A percentile compares a stretch with the other conserved stretches of the same genome.
Evolutionary conservation across 2,797 vertebrate species (phyloP).

Genomic region (Thamnophis elegans): DNA sequence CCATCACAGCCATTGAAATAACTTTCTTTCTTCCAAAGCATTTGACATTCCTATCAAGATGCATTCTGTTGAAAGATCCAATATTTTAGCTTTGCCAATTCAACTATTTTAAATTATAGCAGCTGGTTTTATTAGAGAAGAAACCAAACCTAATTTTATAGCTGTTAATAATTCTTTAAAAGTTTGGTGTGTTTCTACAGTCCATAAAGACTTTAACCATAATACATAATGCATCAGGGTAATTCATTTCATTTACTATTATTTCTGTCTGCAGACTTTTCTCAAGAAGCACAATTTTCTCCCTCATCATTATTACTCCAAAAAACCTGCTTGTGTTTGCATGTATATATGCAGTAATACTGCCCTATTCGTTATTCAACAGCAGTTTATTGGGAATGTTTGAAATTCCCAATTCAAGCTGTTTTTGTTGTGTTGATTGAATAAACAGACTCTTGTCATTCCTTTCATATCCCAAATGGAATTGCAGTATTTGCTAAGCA

Average conservation of each 20-base stretch:
- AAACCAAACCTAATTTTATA: conserved; percentile 1
- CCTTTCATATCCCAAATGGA: neutral
- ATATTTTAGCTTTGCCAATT: neutral
- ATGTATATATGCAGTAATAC: neutral
- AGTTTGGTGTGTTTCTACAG: conserved; percentile 10
- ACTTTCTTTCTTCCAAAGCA: neutral
- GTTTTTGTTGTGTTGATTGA: conserved; percentile 1
- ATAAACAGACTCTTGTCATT: neutral
- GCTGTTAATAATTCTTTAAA: accelerated
- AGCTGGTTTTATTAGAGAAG: neutral
- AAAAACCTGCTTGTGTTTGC: neutral
- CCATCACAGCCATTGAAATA: neutral
- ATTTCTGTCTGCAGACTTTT: neutral
- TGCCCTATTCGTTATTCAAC: neutral
- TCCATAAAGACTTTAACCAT: neutral
- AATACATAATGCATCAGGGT: conserved; percentile 17
- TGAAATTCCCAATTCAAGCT: neutral
- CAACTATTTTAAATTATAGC: neutral
- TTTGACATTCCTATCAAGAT: neutral
- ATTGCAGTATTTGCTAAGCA: conserved; percentile 12
- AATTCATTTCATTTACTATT: neutral
- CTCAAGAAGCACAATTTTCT: neutral
- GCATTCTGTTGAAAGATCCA: neutral
- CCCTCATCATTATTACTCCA: neutral
- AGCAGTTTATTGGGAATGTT: accelerated